These are phyloP conservation scores for Nemoura dubitans DNA, from an alignment of 2,888 invertebrate species.

Conservation along the genomic window DNA sequence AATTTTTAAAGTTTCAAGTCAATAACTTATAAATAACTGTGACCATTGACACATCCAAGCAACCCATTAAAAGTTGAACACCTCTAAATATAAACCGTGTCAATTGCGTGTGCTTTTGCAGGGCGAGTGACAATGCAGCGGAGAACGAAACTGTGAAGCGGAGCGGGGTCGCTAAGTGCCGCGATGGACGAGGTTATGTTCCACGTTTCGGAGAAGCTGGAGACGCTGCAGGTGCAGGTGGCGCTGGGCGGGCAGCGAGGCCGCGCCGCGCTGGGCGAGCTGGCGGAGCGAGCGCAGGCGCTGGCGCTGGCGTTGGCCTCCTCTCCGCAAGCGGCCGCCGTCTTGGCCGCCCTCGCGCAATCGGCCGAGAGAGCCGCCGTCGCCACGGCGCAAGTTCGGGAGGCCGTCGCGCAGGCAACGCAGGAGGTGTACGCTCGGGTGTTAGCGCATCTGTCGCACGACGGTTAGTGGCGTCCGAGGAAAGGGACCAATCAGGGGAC, in stretches of 20 bases:
- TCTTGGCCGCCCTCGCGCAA: slow-evolving; percentile 46
- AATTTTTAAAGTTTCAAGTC: neutral
- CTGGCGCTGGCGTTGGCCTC: slow-evolving; percentile 50
- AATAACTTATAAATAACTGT: neutral
- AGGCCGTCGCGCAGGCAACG: slow-evolving; percentile 45
- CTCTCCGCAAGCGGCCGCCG: slow-evolving; percentile 51
- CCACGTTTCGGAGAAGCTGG: slow-evolving; percentile 48
- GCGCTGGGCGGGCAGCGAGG: slow-evolving; percentile 52
- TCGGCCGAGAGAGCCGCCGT: slow-evolving; percentile 28
- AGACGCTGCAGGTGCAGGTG: slow-evolving; percentile 52
- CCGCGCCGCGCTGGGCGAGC: slow-evolving; percentile 50
- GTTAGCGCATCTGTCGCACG: slow-evolving; percentile 51
- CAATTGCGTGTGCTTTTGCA: neutral
- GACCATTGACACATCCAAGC: neutral
- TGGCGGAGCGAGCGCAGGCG: slow-evolving; percentile 51
- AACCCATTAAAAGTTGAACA: too few relatives aligned
- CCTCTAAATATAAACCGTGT: neutral
- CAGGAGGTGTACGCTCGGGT: slow-evolving; percentile 50
- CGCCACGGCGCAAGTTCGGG: slow-evolving; percentile 47
- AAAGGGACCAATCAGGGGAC: too few relatives aligned
- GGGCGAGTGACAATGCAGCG: neutral
- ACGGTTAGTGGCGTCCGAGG: slow-evolving; percentile 51
- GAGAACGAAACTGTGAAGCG: neutral
- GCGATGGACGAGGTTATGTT: slow-evolving; percentile 50
- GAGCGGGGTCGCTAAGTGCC: neutral